phyloP scores from a whole-genome alignment of 2,888 invertebrate species.

The Drosophila meridiana region DNA sequence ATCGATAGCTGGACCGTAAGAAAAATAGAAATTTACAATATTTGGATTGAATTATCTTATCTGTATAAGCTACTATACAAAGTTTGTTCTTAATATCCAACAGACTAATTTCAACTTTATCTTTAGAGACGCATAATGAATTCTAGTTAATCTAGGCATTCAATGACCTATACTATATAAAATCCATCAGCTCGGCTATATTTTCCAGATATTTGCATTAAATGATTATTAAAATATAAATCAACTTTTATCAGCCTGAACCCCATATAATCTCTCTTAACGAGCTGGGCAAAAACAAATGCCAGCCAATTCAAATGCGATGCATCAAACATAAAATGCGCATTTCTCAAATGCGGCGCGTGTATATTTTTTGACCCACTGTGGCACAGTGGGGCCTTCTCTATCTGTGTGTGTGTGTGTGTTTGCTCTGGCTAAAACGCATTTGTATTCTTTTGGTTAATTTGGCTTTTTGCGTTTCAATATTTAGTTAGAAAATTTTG shows the following conservation, averaged over 20 bases:
- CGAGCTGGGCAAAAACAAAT: not conserved
- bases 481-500: slow-evolving; percentile 69
- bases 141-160: not conserved
- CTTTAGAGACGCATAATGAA: not conserved
- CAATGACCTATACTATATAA: not conserved
- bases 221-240: not conserved
- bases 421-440: slow-evolving; percentile 31
- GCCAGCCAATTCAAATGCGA: not conserved
- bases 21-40: too few relatives aligned
- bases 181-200: too few relatives aligned
- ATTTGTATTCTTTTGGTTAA: slow-evolving; percentile 53
- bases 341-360: slow-evolving; percentile 25
- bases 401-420: slow-evolving; percentile 4
- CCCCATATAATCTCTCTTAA: not conserved
- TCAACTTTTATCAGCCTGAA: slow-evolving; percentile 2
- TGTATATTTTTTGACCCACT: slow-evolving; percentile 39
- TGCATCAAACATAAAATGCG: slow-evolving; percentile 37
- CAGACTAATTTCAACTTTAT: not conserved
- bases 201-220: not conserved
- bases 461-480: slow-evolving; percentile 76
- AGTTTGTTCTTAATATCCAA: not conserved
- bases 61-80: too few relatives aligned
- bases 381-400: slow-evolving; percentile 8
- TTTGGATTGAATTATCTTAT: too few relatives aligned
- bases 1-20: too few relatives aligned